phyloP scores from a whole-genome alignment of 2,888 invertebrate genomes.

The Chrysolina americana region DNA sequence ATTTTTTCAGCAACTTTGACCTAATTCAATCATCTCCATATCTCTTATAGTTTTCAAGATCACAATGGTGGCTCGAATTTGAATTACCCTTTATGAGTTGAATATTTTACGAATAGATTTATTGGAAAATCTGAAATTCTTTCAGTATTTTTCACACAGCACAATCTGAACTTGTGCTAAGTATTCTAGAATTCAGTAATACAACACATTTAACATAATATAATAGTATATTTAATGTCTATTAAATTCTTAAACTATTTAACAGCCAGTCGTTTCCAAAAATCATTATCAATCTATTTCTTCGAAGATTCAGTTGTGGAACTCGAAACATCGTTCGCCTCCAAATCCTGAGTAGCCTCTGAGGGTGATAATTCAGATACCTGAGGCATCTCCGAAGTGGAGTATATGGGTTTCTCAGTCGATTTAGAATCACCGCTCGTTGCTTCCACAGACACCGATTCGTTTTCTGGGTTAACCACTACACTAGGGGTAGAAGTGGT shows the following conservation, averaged over 20 bases:
- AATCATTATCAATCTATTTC: not conserved
- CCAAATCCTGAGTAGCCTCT: not conserved
- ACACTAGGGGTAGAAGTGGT: not conserved
- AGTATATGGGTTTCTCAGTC: not conserved
- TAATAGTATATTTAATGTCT: no score
- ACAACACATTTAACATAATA: no score
- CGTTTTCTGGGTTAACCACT: slow-evolving; percentile 35
- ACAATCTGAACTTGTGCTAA: no score
- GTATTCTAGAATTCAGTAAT: no score
- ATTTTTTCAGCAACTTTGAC: no score
- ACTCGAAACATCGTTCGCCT: not conserved
- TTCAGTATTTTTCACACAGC: no score
- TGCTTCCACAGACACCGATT: slow-evolving; percentile 45
- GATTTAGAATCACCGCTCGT: slow-evolving; percentile 19
- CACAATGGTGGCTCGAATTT: no score
- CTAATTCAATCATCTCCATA: no score
- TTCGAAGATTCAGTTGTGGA: not conserved
- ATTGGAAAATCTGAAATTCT: no score
- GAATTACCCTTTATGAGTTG: no score
- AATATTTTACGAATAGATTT: no score
- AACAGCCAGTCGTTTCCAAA: not conserved
- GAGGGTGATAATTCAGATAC: not conserved
- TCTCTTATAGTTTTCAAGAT: no score
- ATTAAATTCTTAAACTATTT: not conserved
- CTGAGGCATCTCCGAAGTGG: not conserved